Base-by-base conservation (phyloP, 2,797 vertebrate species). In the Todus mexicanus region DNA sequence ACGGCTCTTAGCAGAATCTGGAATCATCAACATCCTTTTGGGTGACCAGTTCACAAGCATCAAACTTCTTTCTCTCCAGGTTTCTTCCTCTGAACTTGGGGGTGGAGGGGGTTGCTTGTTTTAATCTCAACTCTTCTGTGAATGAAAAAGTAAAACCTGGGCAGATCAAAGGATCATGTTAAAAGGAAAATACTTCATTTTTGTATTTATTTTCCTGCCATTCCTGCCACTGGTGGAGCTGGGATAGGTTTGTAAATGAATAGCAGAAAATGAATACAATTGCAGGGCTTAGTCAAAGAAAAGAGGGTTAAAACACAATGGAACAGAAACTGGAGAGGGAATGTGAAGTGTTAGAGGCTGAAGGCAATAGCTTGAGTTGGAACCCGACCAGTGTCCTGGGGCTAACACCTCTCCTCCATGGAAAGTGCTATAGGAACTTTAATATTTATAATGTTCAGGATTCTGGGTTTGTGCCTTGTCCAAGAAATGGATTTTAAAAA, bases 311-410 rank as follows among this genome's bases (percentile, higher is more conserved):
- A 31, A 70, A 50, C 33, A 48, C n/a, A 64, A 59, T 72, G 75
- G 64, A 87, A 68, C 68, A 82, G 84, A 53, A 93, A 83, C 64
- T 18, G 47, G 61, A 61, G 65, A 82, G 48, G 50, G 65, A 71
- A 47, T 84, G 31, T 31, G 71, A 75, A 68, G 48, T 37, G 74
- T 77, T 66, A 31, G 90, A 89, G 45, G 29, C 70, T 84, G 87
- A 76, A 84, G 45, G 65, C 68, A 76, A 74, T 77, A 90, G 93
- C 90, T 90, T 76, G 35, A 33, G 15, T 83, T 96, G 95, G 90
- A 96, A 61, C 35, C 17, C 0, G 0, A 76, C 88, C 84, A 94
- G 77, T 3, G 2, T 60, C 88, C 80, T 87, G 91, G 77, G 94
- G 74, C 87, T 93, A 89, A 77, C 93, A 80, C 74, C 85, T 94